Conservation (phyloP, 2,113 vertebrate genomes). For the Chaetodon auriga region DNA sequence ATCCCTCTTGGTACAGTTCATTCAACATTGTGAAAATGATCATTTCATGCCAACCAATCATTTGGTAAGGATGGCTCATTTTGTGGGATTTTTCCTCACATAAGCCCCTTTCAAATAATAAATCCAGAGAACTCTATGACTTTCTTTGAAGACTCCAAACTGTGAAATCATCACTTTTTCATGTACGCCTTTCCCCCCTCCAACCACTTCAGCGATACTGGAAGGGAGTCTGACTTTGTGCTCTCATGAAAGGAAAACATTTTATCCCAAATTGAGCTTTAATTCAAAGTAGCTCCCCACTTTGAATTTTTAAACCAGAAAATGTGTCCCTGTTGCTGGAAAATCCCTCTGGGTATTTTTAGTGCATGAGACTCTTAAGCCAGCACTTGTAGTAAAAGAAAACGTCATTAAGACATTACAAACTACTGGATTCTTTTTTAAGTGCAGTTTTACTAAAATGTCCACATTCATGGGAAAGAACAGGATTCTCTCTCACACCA, state of each 20-base stretch:
- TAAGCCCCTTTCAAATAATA: conserved; percentile 32
- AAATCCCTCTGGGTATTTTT: conserved; percentile 39
- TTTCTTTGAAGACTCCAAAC: conserved; percentile 55
- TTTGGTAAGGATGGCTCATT: conserved; percentile 37
- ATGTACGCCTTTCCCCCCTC: conserved; percentile 8
- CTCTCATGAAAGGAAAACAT: conserved; percentile 30
- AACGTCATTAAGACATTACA: conserved; percentile 10
- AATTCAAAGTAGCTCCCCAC: conserved; percentile 34
- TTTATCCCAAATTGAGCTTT: conserved; percentile 44
- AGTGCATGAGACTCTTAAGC: conserved; percentile 6
- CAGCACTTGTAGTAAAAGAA: conserved; percentile 24
- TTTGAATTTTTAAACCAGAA: conserved; percentile 41
- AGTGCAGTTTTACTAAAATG: conserved; percentile 7
- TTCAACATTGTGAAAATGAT: conserved; percentile 9
- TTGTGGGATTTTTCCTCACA: conserved; percentile 28
- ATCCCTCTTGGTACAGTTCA: conserved; percentile 1
- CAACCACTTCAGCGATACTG: conserved; percentile 12
- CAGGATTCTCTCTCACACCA: not conserved
- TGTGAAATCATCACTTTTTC: conserved; percentile 62
- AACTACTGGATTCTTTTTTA: not conserved
- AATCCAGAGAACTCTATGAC: conserved; percentile 18
- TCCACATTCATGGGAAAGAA: not conserved
- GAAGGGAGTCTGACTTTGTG: conserved; percentile 48
- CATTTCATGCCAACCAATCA: conserved; percentile 23
- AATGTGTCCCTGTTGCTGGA: conserved; percentile 17